Evolutionary conservation across 2,113 vertebrate genomes (phyloP), one percentile per base, ranked within the genome.

Genomic region (Corythornis madagascariensis): DNA sequence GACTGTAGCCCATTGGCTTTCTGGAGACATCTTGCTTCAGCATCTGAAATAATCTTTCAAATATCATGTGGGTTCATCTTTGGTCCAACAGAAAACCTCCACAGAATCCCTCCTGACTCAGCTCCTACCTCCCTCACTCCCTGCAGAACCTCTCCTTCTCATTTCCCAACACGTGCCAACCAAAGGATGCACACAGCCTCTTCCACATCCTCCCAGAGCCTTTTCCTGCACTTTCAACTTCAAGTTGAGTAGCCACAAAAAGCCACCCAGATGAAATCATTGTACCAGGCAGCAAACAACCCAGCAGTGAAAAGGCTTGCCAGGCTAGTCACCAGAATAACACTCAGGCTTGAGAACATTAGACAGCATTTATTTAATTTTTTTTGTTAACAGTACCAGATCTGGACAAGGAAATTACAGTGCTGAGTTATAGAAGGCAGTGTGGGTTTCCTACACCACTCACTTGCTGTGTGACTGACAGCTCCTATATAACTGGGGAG

Each of bases 361-460:
- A 75, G 25, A 40, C 0, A 77, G 31, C 12, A 16, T 64, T 87
- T 13, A 16, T 65, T 87, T 52, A 50, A 5, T 13, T 10, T 56
- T 55, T n/a, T 7, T n/a, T 71, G 85, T 77, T 80, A 91, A 35
- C 6, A 55, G 55, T 52, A 59, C 52, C 38, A 57, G 63, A 79
- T 73, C 31, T 76, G 96, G 59, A 90, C 66, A 55, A 96, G 86
- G 81, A 95, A 95, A 91, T 83, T 61, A 89, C 8, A 76, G 67
- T 55, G 42, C 35, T 90, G 55, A 55, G 70, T 70, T 88, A 47
- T 82, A 79, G 48, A 90, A 64, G 18, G n/a, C 80, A 73, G 19
- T 6, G 12, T 70, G 21, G 45, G 33, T 89, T 83, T 92, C 78
- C 71, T 83, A 59, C 63, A 86, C 63, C 38, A 50, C 55, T 92